A percentile compares a stretch with the other conserved stretches of the same genome.
Conservation (phyloP, 2,113 vertebrate genomes). For the Hemicordylus capensis region DNA sequence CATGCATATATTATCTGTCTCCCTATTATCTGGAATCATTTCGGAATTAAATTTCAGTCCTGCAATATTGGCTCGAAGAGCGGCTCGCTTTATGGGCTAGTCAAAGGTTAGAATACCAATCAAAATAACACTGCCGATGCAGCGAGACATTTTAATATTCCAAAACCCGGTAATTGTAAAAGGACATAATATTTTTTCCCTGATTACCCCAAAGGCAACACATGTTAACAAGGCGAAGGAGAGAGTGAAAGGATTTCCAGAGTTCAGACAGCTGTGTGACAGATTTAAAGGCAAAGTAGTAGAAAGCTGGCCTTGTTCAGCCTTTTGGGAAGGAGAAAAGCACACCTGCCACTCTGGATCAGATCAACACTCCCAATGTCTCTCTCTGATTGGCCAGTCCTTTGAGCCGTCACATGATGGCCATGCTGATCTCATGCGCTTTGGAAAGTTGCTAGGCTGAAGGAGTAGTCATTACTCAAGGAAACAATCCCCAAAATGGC, state of each 20-base stretch:
- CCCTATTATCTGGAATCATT: slow-evolving; percentile 98
- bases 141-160: slow-evolving; percentile 99
- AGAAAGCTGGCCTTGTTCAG: slow-evolving; percentile 38
- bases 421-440: background rate
- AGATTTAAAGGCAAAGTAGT: slow-evolving; percentile 82
- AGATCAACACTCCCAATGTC: accelerated
- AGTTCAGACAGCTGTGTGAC: slow-evolving; percentile 82
- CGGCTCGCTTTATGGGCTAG: slow-evolving; percentile 89
- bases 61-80: slow-evolving; percentile 92
- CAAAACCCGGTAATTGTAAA: slow-evolving; percentile 97
- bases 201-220: slow-evolving; percentile 91
- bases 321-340: background rate
- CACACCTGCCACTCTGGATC: background rate
- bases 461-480: background rate
- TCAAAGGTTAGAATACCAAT: slow-evolving; percentile 99
- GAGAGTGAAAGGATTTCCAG: slow-evolving; percentile 83
- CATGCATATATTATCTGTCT: slow-evolving; percentile 99
- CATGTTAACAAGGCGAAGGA: slow-evolving; percentile 84
- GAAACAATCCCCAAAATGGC: background rate
- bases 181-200: slow-evolving; percentile 95
- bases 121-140: slow-evolving; percentile 94
- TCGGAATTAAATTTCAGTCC: slow-evolving; percentile 96
- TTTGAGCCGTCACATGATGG: background rate
- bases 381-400: background rate
- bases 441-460: background rate